These are phyloP conservation scores for Argyra leucocephala DNA, from an alignment of 2,888 invertebrate genomes.

Conservation along the genomic window DNA sequence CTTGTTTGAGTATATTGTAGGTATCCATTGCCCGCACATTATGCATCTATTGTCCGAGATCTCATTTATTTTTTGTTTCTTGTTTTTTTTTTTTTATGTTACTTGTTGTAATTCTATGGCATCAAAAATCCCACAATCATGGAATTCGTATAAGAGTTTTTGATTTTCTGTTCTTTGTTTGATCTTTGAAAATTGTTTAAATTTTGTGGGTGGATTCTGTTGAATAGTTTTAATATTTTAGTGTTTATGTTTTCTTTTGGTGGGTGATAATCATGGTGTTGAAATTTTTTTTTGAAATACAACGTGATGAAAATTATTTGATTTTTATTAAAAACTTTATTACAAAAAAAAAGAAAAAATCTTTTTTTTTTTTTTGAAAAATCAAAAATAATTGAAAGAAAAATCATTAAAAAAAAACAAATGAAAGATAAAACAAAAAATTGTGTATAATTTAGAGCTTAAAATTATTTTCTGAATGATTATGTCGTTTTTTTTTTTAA, in stretches of 20 bases:
- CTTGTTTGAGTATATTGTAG: neutral
- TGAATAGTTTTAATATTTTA: neutral
- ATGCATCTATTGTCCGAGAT: conserved; percentile 4
- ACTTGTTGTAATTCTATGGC: neutral
- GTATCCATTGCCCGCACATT: conserved; percentile 3
- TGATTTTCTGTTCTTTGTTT: neutral
- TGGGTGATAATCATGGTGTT: neutral
- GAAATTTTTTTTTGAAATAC: too few relatives aligned
- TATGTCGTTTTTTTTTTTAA: neutral
- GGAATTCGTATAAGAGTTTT: neutral
- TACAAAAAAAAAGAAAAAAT: too few relatives aligned
- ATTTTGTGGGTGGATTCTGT: neutral
- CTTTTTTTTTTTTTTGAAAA: too few relatives aligned
- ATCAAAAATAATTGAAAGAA: too few relatives aligned
- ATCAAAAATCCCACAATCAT: neutral
- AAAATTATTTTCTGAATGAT: neutral
- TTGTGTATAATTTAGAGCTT: too few relatives aligned
- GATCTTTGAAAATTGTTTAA: too few relatives aligned
- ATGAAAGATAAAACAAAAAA: too few relatives aligned
- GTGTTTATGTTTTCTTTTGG: neutral
- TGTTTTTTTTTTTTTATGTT: conserved; percentile 10
- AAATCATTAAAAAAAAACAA: too few relatives aligned
- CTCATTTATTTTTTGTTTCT: neutral
- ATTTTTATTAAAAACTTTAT: too few relatives aligned
- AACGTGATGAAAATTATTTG: neutral